Conservation (phyloP, 2,797 vertebrate species). For the Parauchenoglanis punctatus region DNA sequence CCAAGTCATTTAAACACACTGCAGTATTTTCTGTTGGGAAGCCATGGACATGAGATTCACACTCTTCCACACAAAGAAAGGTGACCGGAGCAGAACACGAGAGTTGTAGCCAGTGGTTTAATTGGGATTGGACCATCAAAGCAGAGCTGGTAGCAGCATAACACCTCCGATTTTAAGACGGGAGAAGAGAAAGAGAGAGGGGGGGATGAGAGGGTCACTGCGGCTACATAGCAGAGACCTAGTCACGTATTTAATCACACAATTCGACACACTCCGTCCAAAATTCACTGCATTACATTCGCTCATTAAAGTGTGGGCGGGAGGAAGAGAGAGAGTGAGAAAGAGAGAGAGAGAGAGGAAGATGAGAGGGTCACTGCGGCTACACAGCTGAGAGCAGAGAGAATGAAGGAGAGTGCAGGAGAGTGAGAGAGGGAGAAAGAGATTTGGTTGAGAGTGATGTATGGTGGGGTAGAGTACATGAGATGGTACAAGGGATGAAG, state of each 20-base stretch:
- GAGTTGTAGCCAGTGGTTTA: constrained; percentile 40
- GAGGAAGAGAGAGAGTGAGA: background rate
- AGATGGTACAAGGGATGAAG: too few relatives aligned
- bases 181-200: constrained; percentile 5
- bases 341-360: background rate
- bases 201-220: background rate
- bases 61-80: constrained; percentile 1
- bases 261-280: constrained; percentile 73
- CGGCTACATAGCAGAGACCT: constrained; percentile 56
- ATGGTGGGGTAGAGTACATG: background rate
- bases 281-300: constrained; percentile 55
- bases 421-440: background rate
- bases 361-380: background rate
- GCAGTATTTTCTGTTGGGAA: background rate
- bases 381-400: background rate
- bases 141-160: background rate
- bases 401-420: background rate
- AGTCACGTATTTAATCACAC: constrained; percentile 80
- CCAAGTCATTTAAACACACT: background rate
- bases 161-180: background rate
- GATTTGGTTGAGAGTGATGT: too few relatives aligned
- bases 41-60: background rate
- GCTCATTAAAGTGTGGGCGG: background rate
- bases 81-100: constrained; percentile 5
- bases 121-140: constrained; percentile 56